Evolutionary conservation across 1,140 invertebrate species (phyloP), one percentile per base, ranked within the genome.

Genomic region (Spodoptera frugiperda): DNA sequence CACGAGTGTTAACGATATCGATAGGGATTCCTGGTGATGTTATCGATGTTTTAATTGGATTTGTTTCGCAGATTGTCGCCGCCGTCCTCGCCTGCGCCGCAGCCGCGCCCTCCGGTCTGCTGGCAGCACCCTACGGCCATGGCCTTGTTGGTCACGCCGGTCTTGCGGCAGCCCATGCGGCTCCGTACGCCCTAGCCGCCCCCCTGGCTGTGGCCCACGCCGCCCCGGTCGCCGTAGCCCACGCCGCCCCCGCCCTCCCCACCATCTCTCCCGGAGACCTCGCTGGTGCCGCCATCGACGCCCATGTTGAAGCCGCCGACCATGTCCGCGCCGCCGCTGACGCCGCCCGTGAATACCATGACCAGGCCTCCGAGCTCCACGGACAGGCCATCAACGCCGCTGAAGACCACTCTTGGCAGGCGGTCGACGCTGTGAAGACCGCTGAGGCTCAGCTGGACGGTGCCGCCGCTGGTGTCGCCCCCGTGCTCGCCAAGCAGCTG

Each of bases 301-400:
- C 94, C 21, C 93, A 93, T 76, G 91, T 93, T n/a, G 90, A 89
- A 0, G 90, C 88, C 30, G 76, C 85, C 79, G 91, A 93, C 87
- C 91, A 93, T 77, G 90, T 84, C 82, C 91, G 91, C 77, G 88
- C 91, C 59, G 87, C 91, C 61, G 89, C 89, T 73, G 90, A 94
- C 76, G 89, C 90, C 55, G 87, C 84, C 77, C 88, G 93, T 55
- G 94, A 95, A 89, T 87, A 82, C 79, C 94, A 95, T 87, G 95
- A 95, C 94, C 95, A 95, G 84, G 91, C 95, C 77, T 89, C 95
- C 81, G 95, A 96, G 85, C 84, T 94, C 79, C 89, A 94, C n/a
- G 95, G 95, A 39, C 94, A 95, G 80, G 95, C 94, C 79, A 84
- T 93, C 82, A 95, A 95, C 88, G 95, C 95, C 79, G 95, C 95